Conservation (phyloP, 2,113 vertebrate species). For the Mixornis gularis region DNA sequence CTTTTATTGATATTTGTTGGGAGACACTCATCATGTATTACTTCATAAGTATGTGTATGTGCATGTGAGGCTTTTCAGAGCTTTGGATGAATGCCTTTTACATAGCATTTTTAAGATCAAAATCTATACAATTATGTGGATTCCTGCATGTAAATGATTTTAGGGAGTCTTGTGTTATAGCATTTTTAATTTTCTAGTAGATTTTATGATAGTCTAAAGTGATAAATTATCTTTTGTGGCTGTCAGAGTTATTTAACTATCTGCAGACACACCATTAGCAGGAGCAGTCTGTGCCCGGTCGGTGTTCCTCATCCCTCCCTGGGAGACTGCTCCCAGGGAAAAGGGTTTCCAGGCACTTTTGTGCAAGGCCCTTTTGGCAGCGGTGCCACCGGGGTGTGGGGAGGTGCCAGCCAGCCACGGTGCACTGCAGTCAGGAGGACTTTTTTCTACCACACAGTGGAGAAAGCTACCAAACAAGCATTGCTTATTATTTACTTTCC, state of each 20-base stretch:
- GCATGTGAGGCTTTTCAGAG: conserved; percentile 27
- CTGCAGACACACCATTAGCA: conserved; percentile 15
- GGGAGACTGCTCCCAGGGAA: neutral
- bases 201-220: conserved; percentile 43
- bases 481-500: neutral
- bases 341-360: neutral
- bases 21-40: neutral
- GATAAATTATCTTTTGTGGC: conserved; percentile 42
- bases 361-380: neutral
- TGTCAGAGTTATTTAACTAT: conserved; percentile 35
- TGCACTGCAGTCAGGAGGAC: neutral
- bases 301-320: neutral
- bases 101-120: conserved; percentile 48
- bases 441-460: neutral
- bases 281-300: neutral
- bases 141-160: conserved; percentile 64
- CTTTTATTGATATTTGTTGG: conserved; percentile 4
- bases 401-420: rapidly evolving
- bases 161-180: conserved; percentile 40
- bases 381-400: rapidly evolving
- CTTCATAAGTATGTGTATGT: neutral
- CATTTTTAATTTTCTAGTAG: conserved; percentile 61
- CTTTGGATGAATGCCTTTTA: conserved; percentile 49
- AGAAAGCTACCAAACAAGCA: conserved; percentile 10
- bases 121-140: conserved; percentile 58